Evolutionary conservation across 2,888 invertebrate species (phyloP), one percentile per base, ranked within the genome.

Genomic region (Polietes domitor): DNA sequence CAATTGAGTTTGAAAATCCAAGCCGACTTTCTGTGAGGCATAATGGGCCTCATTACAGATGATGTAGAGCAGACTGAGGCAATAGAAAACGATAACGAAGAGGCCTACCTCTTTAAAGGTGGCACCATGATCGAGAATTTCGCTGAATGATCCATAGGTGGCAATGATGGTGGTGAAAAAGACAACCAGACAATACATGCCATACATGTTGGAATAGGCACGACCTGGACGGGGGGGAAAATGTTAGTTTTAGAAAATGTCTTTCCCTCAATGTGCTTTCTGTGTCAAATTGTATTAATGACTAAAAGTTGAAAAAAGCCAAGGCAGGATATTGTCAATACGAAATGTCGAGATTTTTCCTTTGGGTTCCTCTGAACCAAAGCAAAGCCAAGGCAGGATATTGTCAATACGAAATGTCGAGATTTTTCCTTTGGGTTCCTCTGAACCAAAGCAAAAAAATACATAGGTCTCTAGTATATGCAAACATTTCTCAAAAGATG

Each of bases 141-240:
- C 96, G 9, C 95, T 95, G 12, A 96, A 91, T 5, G 94, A 94
- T 0, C 96, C 96, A 86, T 95, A 96, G 5, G 94, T 93, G 3
- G 96, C 95, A 65, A 95, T 95, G 12, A 95, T 96, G 9, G 95
- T 95, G 1, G 96, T 96, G 88, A 96, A 94, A 89, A 96, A 94
- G 76, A 96, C 95, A 1, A 96, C 94, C 91, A 96, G 93, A 87
- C 95, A 96, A 88, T 95, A 96, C 90, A 96, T 95, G 10, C 95
- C 95, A 86, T 96, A 96, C 95, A 96, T 95, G 87, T 96, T 96
- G 71, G 95, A 95, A 89, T 96, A 96, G 0, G 96, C 96, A 65
- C 94, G 92, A 61, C 94, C 94, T 94, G 1, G 7, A 61, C 19
- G 10, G 10, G 2, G 10, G 9, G 1, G 15, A 19, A 26, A 41